These are phyloP conservation scores for Takifugu rubripes DNA, from an alignment of 2,797 vertebrate species.

Conservation along the genomic window DNA sequence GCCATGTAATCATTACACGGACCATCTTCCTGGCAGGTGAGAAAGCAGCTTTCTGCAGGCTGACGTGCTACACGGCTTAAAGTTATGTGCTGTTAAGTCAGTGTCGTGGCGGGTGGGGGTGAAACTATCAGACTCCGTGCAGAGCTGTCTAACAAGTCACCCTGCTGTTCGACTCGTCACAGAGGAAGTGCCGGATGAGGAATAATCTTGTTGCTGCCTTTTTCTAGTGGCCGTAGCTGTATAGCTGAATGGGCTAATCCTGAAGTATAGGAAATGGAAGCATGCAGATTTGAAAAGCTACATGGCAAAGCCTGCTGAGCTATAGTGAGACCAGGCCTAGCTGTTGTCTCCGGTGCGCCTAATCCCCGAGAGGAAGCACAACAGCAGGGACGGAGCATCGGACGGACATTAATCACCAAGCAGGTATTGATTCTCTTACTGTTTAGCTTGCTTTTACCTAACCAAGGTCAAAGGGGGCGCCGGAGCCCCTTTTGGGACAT, in stretches of 20 bases:
- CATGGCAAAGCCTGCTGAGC: conserved; percentile 14
- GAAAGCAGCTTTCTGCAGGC: conserved; percentile 23
- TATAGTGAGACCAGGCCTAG: conserved; percentile 12
- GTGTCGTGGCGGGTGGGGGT: conserved; percentile 36
- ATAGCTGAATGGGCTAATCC: conserved; percentile 26
- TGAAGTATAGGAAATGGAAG: conserved; percentile 16
- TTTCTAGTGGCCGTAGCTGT: conserved; percentile 15
- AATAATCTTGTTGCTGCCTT: conserved; percentile 31
- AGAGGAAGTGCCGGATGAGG: conserved; percentile 23
- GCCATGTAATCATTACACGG: neutral
- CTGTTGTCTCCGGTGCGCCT: neutral
- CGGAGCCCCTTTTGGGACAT: too few species aligned
- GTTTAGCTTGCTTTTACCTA: too few species aligned
- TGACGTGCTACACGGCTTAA: conserved; percentile 24
- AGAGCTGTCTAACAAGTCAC: conserved; percentile 47
- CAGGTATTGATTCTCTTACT: too few species aligned
- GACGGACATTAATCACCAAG: too few species aligned
- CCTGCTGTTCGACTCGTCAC: conserved; percentile 47
- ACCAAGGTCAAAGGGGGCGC: too few species aligned
- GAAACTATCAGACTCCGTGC: conserved; percentile 38
- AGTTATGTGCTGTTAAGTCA: conserved; percentile 22
- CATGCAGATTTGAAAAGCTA: conserved; percentile 23
- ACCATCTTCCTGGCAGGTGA: conserved; percentile 23
- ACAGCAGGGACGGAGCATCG: too few species aligned
- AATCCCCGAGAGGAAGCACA: neutral